Base-by-base conservation (phyloP, 2,113 vertebrate genomes). In the Chaetodon auriga region DNA sequence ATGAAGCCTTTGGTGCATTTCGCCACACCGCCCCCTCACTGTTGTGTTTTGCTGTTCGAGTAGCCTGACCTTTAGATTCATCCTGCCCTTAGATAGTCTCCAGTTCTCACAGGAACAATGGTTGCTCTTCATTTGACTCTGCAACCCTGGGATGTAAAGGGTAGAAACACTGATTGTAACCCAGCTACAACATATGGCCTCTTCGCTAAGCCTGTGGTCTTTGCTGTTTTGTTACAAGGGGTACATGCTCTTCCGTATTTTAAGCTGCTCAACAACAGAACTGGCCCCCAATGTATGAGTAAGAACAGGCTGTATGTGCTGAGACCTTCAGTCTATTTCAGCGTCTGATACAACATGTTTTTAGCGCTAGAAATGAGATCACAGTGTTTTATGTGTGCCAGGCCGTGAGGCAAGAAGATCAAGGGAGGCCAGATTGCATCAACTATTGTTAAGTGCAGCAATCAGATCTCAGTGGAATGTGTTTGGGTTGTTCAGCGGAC, bases 201-300 rank as follows among this genome's bases (percentile, higher is more conserved):
- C 81, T 53, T 38, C n/a, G 25, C 86, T 87, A 84, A 90, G 83
- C 87, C 80, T 64, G 13, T 41, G 66, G 63, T 68, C 72, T 80
- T 78, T 87, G 25, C 45, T 78, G 75, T 89, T 90, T 88, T 87
- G 85, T 83, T 82, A 77, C 68, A 12, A 41, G 62, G 64, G 81
- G 79, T 75, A 55, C 72, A 60, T 46, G 68, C 74, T 80, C 60
- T 81, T 87, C 87, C 53, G 58, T 89, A 76, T 75, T 86, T 91
- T 90, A 89, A 89, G 86, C 80, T 82, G 46, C 73, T 66, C 16
- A 41, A 91, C 78, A 92, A 90, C 73, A 83, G 73, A 75, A 38
- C 25, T 8, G 57, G 30, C 53, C 63, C 23, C 75, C 25, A 46
- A 61, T 8, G 53, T 8, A 62, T 61, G 62, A 69, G 12, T 57